phyloP scores from a whole-genome alignment of 1,140 invertebrate species.

The Drosophila obscura region DNA sequence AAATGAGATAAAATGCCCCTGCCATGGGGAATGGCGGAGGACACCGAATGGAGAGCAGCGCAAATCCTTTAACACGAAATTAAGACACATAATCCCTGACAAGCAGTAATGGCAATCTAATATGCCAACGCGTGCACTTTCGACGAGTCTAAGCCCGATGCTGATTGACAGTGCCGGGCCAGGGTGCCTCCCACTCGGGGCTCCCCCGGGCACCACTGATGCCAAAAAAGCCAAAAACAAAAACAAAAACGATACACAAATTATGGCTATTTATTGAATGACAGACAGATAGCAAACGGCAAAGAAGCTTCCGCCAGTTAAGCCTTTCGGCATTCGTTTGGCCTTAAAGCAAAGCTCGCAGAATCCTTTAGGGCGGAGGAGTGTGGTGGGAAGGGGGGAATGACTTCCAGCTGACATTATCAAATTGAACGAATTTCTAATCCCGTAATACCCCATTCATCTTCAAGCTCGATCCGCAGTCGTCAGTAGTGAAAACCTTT shows the following conservation, averaged over 20 bases:
- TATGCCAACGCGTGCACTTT: constrained; percentile 81
- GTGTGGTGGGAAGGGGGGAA: constrained; percentile 16
- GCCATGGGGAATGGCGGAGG: constrained; percentile 16
- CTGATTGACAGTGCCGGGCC: constrained; percentile 62
- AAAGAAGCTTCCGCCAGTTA: constrained; percentile 25
- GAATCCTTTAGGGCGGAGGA: background rate
- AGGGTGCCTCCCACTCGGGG: background rate
- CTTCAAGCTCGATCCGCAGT: constrained; percentile 9
- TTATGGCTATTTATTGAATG: constrained; percentile 45
- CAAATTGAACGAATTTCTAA: constrained; percentile 57
- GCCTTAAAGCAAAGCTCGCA: constrained; percentile 39
- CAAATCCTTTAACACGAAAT: constrained; percentile 82
- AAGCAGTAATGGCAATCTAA: constrained; percentile 82
- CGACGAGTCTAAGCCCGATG: constrained; percentile 57
- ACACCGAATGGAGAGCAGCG: constrained; percentile 46
- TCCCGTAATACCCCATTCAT: constrained; percentile 37
- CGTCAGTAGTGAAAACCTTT: too few relatives aligned
- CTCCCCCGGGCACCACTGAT: background rate
- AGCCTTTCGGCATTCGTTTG: constrained; percentile 61
- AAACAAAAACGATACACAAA: constrained; percentile 31
- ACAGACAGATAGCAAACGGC: constrained; percentile 26
- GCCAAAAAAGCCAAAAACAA: background rate
- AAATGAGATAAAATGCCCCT: constrained; percentile 51
- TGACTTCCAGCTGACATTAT: constrained; percentile 61
- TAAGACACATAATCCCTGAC: constrained; percentile 79